These are phyloP conservation scores for Altica lythri DNA, from an alignment of 2,888 invertebrate species.

Conservation along the genomic window DNA sequence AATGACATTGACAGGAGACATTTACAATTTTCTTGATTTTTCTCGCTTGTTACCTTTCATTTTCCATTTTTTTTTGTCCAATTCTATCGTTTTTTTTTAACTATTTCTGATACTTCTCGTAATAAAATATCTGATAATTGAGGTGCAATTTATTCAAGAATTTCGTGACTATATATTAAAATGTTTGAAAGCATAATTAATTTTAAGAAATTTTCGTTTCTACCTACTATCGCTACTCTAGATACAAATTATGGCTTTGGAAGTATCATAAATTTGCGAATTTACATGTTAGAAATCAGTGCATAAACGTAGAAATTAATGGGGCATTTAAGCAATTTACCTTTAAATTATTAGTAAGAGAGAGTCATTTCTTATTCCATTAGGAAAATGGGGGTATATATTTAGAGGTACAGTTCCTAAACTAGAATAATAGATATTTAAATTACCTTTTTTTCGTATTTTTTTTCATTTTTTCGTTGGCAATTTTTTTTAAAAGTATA, in stretches of 20 bases:
- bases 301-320: slow-evolving; percentile 53
- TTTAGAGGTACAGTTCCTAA: too few species aligned
- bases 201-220: slow-evolving; percentile 6
- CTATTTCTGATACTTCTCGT: too few species aligned
- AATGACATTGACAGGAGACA: too few species aligned
- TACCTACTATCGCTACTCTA: slow-evolving; percentile 7
- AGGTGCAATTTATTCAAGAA: too few species aligned
- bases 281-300: slow-evolving; percentile 40
- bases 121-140: too few species aligned
- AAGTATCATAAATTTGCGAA: slow-evolving; percentile 27
- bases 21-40: too few species aligned
- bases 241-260: slow-evolving; percentile 18
- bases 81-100: too few species aligned
- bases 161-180: too few species aligned
- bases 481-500: slow-evolving; percentile 10
- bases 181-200: too few species aligned
- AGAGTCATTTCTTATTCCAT: slow-evolving; percentile 43
- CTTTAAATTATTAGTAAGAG: slow-evolving; percentile 51
- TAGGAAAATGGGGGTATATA: slow-evolving; percentile 15
- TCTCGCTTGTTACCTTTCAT: too few species aligned
- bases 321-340: slow-evolving; percentile 54
- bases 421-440: background rate
- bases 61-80: too few species aligned
- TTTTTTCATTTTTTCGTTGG: slow-evolving; percentile 6
- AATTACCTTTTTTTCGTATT: slow-evolving; percentile 11